Conservation (phyloP, 2,797 vertebrate species). For the Oceanodroma leucorhoa region DNA sequence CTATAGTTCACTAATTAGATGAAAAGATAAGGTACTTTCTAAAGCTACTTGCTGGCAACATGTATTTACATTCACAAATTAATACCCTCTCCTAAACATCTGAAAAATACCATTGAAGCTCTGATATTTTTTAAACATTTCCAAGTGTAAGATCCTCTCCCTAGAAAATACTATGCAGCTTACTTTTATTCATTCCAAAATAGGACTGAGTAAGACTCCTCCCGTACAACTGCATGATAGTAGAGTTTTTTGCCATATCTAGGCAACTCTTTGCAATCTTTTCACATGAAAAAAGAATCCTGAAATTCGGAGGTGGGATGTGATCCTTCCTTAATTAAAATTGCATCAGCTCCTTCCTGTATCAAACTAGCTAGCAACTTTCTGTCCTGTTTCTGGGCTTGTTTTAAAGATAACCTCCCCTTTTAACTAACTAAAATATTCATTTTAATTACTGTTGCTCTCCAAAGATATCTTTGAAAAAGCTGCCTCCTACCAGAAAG, state of each 20-base stretch:
- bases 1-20: neutral
- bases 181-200: neutral
- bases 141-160: neutral
- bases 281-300: neutral
- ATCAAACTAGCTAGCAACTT: neutral
- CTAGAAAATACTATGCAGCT: neutral
- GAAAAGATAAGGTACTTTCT: neutral
- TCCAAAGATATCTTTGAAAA: neutral
- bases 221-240: neutral
- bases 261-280: neutral
- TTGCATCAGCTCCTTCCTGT: neutral
- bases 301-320: neutral
- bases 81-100: neutral
- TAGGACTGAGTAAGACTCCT: neutral
- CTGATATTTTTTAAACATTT: neutral
- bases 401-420: neutral
- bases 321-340: neutral
- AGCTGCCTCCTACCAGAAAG: neutral
- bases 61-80: neutral
- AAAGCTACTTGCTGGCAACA: neutral
- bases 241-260: neutral
- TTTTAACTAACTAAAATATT: neutral
- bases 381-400: neutral
- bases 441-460: neutral
- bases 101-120: neutral